Conservation (phyloP, 2,888 invertebrate species). For the Phalera bucephala region DNA sequence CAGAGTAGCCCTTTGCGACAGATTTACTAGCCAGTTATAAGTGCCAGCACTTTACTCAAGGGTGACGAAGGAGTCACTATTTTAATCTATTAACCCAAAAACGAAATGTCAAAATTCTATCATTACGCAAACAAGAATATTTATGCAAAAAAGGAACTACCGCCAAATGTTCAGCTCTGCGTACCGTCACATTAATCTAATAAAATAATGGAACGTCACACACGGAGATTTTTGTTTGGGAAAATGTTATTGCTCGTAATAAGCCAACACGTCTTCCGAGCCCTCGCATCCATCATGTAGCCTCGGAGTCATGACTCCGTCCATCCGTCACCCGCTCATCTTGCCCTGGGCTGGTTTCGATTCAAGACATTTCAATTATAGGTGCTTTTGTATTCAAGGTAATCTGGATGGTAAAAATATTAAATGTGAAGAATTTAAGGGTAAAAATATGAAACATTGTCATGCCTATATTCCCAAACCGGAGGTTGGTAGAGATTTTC, state of each 20-base stretch:
- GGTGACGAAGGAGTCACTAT: too few species aligned
- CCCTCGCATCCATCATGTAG: conserved; percentile 63
- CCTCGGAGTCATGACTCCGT: conserved; percentile 46
- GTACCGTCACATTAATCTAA: conserved; percentile 66
- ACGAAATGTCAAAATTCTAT: too few species aligned
- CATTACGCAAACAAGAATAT: not conserved
- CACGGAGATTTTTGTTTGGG: conserved; percentile 58
- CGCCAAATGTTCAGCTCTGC: conserved; percentile 14
- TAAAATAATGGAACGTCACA: conserved; percentile 75
- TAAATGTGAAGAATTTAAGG: too few species aligned
- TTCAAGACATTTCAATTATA: conserved; percentile 2
- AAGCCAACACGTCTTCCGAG: conserved; percentile 70
- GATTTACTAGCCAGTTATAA: too few species aligned
- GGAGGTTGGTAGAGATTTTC: too few species aligned
- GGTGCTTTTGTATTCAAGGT: not conserved
- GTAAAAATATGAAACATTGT: too few species aligned
- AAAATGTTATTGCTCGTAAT: conserved; percentile 66
- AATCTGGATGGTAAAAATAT: too few species aligned
- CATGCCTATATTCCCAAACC: too few species aligned
- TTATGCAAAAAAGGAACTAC: not conserved
- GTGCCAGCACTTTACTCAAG: too few species aligned
- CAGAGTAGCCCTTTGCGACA: too few species aligned
- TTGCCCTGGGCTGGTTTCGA: conserved; percentile 3
- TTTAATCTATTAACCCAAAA: too few species aligned
- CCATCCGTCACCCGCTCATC: conserved; percentile 49